Evolutionary conservation across 1,140 invertebrate species (phyloP).

Genomic region (Scaptomyza montana): DNA sequence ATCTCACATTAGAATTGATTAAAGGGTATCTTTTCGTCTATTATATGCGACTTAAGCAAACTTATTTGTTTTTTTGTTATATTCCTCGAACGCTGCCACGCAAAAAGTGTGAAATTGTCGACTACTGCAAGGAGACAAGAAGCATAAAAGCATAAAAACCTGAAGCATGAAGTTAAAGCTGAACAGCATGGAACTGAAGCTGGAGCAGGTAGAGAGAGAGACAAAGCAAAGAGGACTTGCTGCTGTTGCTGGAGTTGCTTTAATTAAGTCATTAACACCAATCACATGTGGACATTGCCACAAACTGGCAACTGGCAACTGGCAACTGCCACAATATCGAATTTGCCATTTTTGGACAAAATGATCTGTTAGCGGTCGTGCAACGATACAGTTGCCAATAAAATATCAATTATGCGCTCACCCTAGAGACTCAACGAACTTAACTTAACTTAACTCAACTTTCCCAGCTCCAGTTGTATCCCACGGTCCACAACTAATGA

Average conservation of each 20-base stretch:
- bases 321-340: conserved; percentile 24
- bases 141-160: neutral
- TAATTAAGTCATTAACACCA: conserved; percentile 83
- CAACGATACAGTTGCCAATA: conserved; percentile 71
- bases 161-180: neutral
- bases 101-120: conserved; percentile 81
- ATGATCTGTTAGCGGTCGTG: conserved; percentile 58
- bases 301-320: conserved; percentile 8
- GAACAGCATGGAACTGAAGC: neutral
- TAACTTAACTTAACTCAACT: conserved; percentile 8
- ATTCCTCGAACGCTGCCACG: conserved; percentile 57
- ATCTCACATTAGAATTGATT: neutral
- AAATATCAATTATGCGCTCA: conserved; percentile 64
- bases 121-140: conserved; percentile 46
- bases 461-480: conserved; percentile 43
- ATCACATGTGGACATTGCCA: conserved; percentile 39
- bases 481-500: conserved; percentile 41
- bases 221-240: neutral
- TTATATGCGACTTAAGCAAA: neutral
- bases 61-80: conserved; percentile 1
- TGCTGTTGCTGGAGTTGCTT: conserved; percentile 56
- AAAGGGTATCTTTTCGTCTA: neutral
- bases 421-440: conserved; percentile 4
- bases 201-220: conserved; percentile 25
- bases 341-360: conserved; percentile 72